Evolutionary conservation across 2,888 invertebrate genomes (phyloP), one percentile per base, ranked within the genome.

Genomic region (Thera obeliscata): DNA sequence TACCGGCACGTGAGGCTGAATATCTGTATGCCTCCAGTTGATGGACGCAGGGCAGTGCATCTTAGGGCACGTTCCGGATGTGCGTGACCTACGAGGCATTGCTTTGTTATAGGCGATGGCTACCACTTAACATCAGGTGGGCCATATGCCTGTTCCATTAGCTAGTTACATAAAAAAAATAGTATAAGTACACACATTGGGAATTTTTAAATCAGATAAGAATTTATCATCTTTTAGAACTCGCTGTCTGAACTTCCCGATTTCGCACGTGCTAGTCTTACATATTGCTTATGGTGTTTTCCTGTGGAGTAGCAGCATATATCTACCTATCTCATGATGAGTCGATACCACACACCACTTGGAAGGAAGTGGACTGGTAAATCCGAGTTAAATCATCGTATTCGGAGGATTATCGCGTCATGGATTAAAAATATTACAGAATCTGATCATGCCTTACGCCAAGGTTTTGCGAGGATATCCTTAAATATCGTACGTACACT

Each of bases 361-460:
- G 33, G 55, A 7, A 56, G 55, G 65, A 69, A 65, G 49, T 61
- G 36, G 38, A 56, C 36, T 50, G 69, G 69, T 64, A 69, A 69
- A 65, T 49, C 65, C 69, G 46, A 59, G 33, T 59, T 61, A 56
- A 36, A 59, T 65, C 64, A 65, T 50, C 65, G 8, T 9, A 50
- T 61, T 65, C 22, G 68, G 58, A 56, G 1, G 58, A 59, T 46
- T 48, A 61, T 46, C 52, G 9, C 58, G 38, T 58, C 50, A 59
- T 62, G 43, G 33, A 46, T 12, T 35, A 52, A 43, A 8, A 54
- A n/a, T 55, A 56, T 61, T 61, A 36, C 55, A 36, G 12, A 56
- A 61, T 61, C 48, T 9, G 48, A 55, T 55, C 61, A 61, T 61
- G 61, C 54, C 55, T 48, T 55, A 36, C 54, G 35, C 35, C 61